Evolutionary conservation across 2,113 vertebrate genomes (phyloP), one percentile per base, ranked within the genome.

Genomic region (Malurus melanocephalus): DNA sequence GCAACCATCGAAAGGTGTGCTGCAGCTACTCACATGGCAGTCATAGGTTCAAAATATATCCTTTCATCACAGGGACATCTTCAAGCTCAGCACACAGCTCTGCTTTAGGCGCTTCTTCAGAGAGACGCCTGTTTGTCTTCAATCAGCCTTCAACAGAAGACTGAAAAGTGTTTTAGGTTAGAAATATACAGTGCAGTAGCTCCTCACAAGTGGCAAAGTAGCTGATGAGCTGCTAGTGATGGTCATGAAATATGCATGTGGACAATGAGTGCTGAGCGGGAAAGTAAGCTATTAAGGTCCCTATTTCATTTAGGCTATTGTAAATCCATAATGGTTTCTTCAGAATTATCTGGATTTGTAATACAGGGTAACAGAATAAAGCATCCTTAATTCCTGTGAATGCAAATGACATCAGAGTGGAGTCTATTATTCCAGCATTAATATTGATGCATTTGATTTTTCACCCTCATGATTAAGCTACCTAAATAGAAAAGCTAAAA

Each of bases 181-280:
- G 61, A 89, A 93, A 82, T 16, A 46, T 0, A 67, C 16, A 55
- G 43, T 5, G 3, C 20, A 21, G 68, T 52, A 80, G 14, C 35
- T 75, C 61, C 42, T 61, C 48, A 26, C 18, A 68, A 93, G 88
- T 28, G 20, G 77, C 52, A 71, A 78, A 88, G 53, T 55, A 40
- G 49, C 13, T 0, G 3, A 86, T 53, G 80, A 86, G 45, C 45
- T 75, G 24, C 49, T 33, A 49, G 49, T 13, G 35, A 24, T 30
- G 24, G 59, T 85, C 57, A 85, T 92, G 49, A 89, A 93, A 91
- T 84, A 93, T 88, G 65, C 60, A 93, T 56, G 72, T 42, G 16
- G 32, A 43, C 49, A 60, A 59, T 32, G 61, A 87, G 33, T 49
- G 35, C 35, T 77, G 75, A 85, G 52, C 60, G 81, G 65, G 75